Evolutionary conservation across 2,888 invertebrate genomes (phyloP).

Genomic region (Rhagonycha lutea): DNA sequence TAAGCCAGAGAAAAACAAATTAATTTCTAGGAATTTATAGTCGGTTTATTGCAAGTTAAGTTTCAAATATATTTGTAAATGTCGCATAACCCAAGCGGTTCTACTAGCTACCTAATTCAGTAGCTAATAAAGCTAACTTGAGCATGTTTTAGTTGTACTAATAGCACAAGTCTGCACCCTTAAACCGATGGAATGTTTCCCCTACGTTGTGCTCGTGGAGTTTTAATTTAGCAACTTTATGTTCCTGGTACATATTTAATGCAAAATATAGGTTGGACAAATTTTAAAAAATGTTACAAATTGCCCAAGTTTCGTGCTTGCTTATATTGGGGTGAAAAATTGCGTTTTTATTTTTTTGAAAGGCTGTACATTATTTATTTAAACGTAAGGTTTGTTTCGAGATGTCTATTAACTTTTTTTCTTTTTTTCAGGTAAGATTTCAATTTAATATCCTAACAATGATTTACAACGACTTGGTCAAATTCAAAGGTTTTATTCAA

Average conservation of each 20-base stretch:
- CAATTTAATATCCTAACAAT: not conserved
- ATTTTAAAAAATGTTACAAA: not conserved
- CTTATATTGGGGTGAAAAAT: not conserved
- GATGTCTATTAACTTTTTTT: not conserved
- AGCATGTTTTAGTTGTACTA: slow-evolving; percentile 37
- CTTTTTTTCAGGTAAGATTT: not conserved
- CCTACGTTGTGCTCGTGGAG: slow-evolving; percentile 18
- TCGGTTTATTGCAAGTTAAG: slow-evolving; percentile 19
- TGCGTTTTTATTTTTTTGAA: not conserved
- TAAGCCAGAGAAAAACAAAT: not conserved
- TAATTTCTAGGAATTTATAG: slow-evolving; percentile 13
- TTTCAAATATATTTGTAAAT: slow-evolving; percentile 35
- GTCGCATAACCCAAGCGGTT: slow-evolving; percentile 25
- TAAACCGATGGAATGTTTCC: slow-evolving; percentile 30
- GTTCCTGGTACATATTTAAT: slow-evolving; percentile 9
- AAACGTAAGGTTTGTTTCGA: not conserved
- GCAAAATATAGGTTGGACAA: not conserved
- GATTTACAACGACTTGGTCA: not conserved
- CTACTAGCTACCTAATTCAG: slow-evolving; percentile 39
- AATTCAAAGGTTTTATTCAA: not conserved
- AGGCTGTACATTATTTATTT: not conserved
- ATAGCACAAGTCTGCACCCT: slow-evolving; percentile 32
- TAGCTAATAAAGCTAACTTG: slow-evolving; percentile 41
- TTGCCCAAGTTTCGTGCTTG: not conserved
- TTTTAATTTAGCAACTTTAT: slow-evolving; percentile 31